A percentile compares a stretch with the other conserved stretches of the same genome.
Conservation (phyloP, 2,797 vertebrate genomes). For the Malurus leucopterus region DNA sequence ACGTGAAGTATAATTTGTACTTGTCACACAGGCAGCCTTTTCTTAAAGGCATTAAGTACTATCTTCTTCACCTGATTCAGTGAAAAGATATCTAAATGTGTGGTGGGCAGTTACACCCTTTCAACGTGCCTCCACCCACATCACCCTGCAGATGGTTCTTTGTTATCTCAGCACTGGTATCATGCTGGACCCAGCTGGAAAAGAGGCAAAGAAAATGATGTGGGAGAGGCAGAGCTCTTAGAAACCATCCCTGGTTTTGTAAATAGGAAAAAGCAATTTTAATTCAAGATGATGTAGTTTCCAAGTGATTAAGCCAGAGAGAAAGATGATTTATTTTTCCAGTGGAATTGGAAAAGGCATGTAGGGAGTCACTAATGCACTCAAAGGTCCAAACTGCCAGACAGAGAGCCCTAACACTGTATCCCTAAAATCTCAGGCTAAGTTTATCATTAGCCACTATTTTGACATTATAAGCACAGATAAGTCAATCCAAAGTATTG, state of each 20-base stretch:
- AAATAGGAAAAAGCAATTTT: constrained; percentile 49
- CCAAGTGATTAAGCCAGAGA: constrained; percentile 28
- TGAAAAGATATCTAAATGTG: constrained; percentile 38
- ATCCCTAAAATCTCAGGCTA: neutral
- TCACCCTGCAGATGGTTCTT: neutral
- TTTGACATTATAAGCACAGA: neutral
- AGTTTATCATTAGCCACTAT: neutral
- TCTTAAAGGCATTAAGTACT: constrained; percentile 28
- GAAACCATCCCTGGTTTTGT: constrained; percentile 26
- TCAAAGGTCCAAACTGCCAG: neutral
- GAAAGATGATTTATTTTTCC: constrained; percentile 31
- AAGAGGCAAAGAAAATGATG: constrained; percentile 13
- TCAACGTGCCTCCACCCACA: neutral
- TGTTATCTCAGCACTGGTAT: constrained; percentile 28
- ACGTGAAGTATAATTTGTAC: constrained; percentile 49
- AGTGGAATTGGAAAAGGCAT: constrained; percentile 2
- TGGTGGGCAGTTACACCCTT: neutral
- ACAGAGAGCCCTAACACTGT: neutral
- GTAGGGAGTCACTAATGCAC: neutral
- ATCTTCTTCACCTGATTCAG: constrained; percentile 45
- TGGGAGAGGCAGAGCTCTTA: neutral
- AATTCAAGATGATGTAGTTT: constrained; percentile 26
- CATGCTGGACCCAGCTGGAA: constrained; percentile 21
- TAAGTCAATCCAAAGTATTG: neutral
- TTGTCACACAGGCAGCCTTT: constrained; percentile 39